Base-by-base conservation (phyloP, 2,797 vertebrate genomes). In the Morelia viridis region DNA sequence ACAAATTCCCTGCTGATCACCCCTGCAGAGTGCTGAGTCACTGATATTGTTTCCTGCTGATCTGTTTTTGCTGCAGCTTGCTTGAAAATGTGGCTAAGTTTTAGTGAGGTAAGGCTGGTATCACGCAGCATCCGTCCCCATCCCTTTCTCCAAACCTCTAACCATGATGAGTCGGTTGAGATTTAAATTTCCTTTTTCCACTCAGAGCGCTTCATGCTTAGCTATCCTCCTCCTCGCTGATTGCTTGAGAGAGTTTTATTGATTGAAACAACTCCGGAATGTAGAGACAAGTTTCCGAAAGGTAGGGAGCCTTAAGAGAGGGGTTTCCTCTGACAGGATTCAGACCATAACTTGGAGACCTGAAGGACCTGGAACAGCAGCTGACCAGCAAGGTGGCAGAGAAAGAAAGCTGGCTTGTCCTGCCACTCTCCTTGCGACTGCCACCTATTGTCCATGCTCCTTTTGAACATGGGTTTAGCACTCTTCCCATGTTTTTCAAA, bases 21-120 rank as follows among this genome's bases (percentile, higher is more conserved):
- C 88, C 88, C 95, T 95, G 95, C 96, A 95, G 96, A 96, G 94
- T 96, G 97, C 96, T 94, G 3, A 96, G 95, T 97, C 96, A 97
- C 96, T 90, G 95, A 96, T 97, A 96, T 96, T 94, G 56, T 92
- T 96, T 96, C 94, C 96, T 94, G 94, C 96, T 96, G 95, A 95
- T 96, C 95, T 95, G 88, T 95, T 97, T 96, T 94, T 94, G 94
- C 93, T 94, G 87, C 90, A 95, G 93, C 95, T n/a, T 88, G 89
- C 95, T 95, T 94, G 89, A 92, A 95, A 97, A 92, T 88, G 91
- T 90, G 93, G 92, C 87, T 93, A 93, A 93, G 80, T 89, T 90
- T 4, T 93, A 88, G 87, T 3, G 61, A 92, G 92, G 17, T 57
- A 88, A 93, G 95, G 93, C 94, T 94, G 95, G 86, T 92, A 85